Evolutionary conservation across 2,888 invertebrate genomes (phyloP), one percentile per base, ranked within the genome.

Genomic region (Busseola fusca): DNA sequence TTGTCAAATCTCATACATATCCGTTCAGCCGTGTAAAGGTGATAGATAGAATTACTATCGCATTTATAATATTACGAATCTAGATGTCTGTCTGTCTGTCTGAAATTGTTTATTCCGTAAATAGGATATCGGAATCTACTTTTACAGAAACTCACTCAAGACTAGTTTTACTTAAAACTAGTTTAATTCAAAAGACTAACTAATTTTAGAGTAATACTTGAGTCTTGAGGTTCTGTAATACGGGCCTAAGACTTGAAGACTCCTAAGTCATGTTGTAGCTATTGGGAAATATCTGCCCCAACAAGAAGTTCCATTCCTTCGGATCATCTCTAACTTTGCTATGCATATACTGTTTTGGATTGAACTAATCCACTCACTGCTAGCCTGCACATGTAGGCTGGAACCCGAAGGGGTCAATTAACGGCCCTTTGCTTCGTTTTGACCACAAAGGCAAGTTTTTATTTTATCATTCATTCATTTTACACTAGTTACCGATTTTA

Each of bases 401-500:
- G 18, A 27, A 5, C 14, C 18, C 65, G 21, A 25, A 12, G 30
- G 21, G 12, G 16, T 16, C 50, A 52, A 42, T n/a, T 1, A 30
- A 12, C 3, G 30, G 25, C 10, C 12, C 14, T 65, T 76, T 18
- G 2, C 34, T 34, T 21, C 25, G 21, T 62, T 62, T 45, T 10
- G 16, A 57, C 16, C 45, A 76, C n/a, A 37, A 64, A 73, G 27
- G 21, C 21, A 72, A 18, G 34, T 34, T n/a, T 48, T 72, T 12
- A 50, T 62, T n/a, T n/a, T 78, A 12, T 5, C n/a, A 62, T 21
- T 34, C 2, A 34, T 5, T 40, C 1, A 54, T 72, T 42, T 59
- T 37, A 78, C 18, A 57, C n/a, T 40, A 56, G 54, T 45, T 64
- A 64, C 56, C 42, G 71, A 77, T 74, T 72, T 76, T 52, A 70